Evolutionary conservation across 2,797 vertebrate species (phyloP), one percentile per base, ranked within the genome.

Genomic region (Sebastolobus alascanus): DNA sequence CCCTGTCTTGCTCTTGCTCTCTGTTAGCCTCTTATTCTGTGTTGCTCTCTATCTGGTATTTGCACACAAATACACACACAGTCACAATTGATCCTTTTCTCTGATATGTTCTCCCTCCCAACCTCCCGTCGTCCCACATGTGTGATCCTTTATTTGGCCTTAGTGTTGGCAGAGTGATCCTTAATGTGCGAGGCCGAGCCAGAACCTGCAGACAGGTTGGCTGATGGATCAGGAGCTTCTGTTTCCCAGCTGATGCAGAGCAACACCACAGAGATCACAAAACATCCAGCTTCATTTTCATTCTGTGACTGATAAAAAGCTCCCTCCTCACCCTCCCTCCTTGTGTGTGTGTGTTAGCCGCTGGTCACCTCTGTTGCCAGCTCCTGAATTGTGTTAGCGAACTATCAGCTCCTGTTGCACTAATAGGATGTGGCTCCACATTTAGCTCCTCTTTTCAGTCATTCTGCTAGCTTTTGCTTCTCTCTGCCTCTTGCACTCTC

Each of bases 201-300:
- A 37, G 37, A 76, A 72, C 64, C 73, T 58, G 33, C 56, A 65
- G 60, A 70, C 27, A 54, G 69, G 3, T 56, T n/a, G 64, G 61
- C 76, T 69, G 83, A 63, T 66, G 55, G 60, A 77, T 73, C 31
- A 40, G 67, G n/a, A 74, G 37, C 18, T 70, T 66, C 73, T 73
- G 63, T 75, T 66, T 69, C 79, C 46, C 58, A 43, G 69, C 61
- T 73, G 75, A 77, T 60, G 73, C 60, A 43, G 40, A 70, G 37
- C n/a, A 37, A 75, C 64, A 58, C 27, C 20, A 40, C 29, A 66
- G 27, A 80, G 66, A 87, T 87, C 75, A 79, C 77, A 86, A 82
- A 72, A 68, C 84, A 61, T 12, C 60, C 60, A 18, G 75, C 78
- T 77, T 86, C 54, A 79, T 90, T 84, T 89, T 87, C 63, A 90